Percentiles rank a stretch among this genome's conserved stretches.
These are phyloP conservation scores for Leucosticte australis DNA, from an alignment of 2,113 vertebrate species.

Conservation along the genomic window DNA sequence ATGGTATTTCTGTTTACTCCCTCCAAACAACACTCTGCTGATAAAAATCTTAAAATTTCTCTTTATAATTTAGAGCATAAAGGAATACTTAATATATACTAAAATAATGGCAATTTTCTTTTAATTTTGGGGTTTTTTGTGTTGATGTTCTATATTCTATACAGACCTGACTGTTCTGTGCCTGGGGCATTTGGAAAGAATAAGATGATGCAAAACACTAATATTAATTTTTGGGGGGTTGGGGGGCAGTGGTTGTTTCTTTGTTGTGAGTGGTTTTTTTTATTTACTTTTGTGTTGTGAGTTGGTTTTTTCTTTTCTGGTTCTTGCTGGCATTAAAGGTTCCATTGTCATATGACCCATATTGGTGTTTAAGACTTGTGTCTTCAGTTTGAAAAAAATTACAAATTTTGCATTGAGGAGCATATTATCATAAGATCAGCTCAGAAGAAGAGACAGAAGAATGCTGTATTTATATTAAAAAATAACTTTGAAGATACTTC, in stretches of 20 bases:
- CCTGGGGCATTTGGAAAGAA: background rate
- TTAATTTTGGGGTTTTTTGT: background rate
- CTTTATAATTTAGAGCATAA: background rate
- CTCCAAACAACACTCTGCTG: background rate
- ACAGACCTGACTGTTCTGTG: background rate
- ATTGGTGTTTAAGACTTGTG: background rate
- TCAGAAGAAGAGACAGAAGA: background rate
- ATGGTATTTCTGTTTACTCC: background rate
- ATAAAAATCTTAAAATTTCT: background rate
- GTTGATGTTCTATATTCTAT: background rate
- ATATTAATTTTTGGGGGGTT: background rate
- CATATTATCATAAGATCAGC: background rate
- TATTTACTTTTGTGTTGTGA: background rate
- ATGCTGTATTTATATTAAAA: background rate
- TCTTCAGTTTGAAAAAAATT: background rate
- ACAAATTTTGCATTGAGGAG: background rate
- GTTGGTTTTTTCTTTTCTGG: background rate
- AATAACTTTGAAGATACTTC: background rate
- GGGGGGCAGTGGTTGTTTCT: fast-evolving
- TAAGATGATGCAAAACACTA: background rate
- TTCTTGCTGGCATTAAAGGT: background rate
- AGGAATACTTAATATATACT: background rate
- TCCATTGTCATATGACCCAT: background rate
- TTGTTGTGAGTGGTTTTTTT: background rate
- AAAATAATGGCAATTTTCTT: background rate